phyloP scores from a whole-genome alignment of 2,797 vertebrate species.

The Taenioides sp. region DNA sequence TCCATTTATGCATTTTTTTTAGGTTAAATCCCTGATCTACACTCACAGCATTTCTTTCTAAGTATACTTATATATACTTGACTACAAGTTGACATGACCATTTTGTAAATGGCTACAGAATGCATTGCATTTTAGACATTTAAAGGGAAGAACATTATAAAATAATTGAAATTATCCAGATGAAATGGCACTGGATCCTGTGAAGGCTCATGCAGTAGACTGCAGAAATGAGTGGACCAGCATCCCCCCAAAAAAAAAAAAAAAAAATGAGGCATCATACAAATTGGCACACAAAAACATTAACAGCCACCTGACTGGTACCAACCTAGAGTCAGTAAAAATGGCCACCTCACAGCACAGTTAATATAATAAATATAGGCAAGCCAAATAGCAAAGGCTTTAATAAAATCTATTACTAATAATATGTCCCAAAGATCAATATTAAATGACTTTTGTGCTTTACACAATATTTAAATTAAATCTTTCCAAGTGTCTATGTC shows the following conservation, averaged over 20 bases:
- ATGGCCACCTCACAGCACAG: slow-evolving; percentile 69
- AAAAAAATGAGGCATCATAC: slow-evolving; percentile 55
- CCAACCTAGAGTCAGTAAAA: slow-evolving; percentile 44
- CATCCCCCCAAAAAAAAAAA: slow-evolving; percentile 49
- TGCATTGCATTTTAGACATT: slow-evolving; percentile 65
- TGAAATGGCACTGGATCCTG: slow-evolving; percentile 39
- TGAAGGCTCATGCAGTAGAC: slow-evolving; percentile 68
- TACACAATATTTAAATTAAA: slow-evolving; percentile 72
- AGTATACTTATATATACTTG: slow-evolving; percentile 36
- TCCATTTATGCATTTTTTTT: slow-evolving; percentile 53
- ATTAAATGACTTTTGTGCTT: slow-evolving; percentile 78
- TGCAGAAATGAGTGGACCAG: slow-evolving; percentile 62
- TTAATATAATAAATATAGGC: slow-evolving; percentile 71
- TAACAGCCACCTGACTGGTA: slow-evolving; percentile 49
- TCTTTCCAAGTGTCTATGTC: slow-evolving; percentile 70
- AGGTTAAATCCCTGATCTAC: slow-evolving; percentile 72
- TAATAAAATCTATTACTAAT: slow-evolving; percentile 72
- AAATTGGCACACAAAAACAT: slow-evolving; percentile 63
- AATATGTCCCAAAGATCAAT: slow-evolving; percentile 70
- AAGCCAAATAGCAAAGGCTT: slow-evolving; percentile 63
- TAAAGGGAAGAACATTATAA: slow-evolving; percentile 72
- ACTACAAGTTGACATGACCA: slow-evolving; percentile 42
- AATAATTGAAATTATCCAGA: slow-evolving; percentile 59
- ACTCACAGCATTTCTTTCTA: slow-evolving; percentile 56
- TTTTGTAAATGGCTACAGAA: slow-evolving; percentile 66